Base-by-base conservation (phyloP, 2,888 invertebrate genomes). In the Leptinotarsa tumamoca region DNA sequence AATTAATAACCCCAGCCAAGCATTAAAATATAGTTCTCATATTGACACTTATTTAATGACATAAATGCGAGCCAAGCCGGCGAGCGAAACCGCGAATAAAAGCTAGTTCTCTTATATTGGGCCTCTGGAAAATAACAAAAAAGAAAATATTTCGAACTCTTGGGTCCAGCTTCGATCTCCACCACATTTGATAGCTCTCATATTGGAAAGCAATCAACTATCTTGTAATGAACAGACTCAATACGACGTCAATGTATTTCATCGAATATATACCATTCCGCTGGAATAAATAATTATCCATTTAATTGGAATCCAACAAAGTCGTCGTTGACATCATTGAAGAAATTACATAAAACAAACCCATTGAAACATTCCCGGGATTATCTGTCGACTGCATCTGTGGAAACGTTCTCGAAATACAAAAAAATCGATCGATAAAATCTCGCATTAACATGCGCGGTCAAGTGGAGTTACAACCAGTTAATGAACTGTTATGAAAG, bases 381-480 rank as follows among this genome's bases (percentile, higher is more conserved):
- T 71, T 79, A 79, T 79, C 79, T 75, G 27, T 54, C 71, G 70
- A 73, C 66, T 76, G 75, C 72, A 79, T 78, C 79, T 68, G 78
- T 76, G 67, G 72, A 72, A 74, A 76, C 69, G 72, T 75, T 78
- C 78, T 72, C 73, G 72, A 56, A 73, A 71, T 71, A 58, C 61
- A 71, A 75, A 72, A 74, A 77, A 79, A 75, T 69, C 61, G 70
- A 74, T 73, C 72, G 78, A 79, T 73, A 74, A 72, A 75, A 79
- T 79, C 79, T 76, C 61, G 74, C 71, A 67, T 73, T 74, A 71
- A 74, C 74, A 74, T 73, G 76, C 63, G 33, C 33, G 63, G 77
- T 70, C 73, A 76, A 75, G 72, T 71, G 75, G 69, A 77, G 71
- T 75, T 56, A 72, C 66, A 71, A 50, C 63, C 54, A 77, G 71